phyloP scores from a whole-genome alignment of 2,113 vertebrate genomes.

The Chaenogobius annularis region DNA sequence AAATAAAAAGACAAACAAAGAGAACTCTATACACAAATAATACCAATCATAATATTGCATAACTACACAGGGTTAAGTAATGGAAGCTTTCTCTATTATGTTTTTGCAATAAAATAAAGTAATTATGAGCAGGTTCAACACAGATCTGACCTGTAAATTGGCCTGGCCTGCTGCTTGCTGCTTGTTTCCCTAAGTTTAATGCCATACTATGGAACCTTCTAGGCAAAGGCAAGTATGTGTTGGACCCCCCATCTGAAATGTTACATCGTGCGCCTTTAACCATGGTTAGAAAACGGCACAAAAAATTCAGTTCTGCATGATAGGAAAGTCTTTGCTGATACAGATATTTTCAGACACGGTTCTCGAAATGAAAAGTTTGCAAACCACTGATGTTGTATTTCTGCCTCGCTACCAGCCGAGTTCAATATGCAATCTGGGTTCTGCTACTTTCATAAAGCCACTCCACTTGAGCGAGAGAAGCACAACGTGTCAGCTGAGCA shows the following conservation, averaged over 20 bases:
- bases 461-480: slow-evolving; percentile 30
- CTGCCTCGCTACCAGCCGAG: neutral
- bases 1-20: no score
- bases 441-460: slow-evolving; percentile 6
- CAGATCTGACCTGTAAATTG: no score
- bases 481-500: slow-evolving; percentile 46
- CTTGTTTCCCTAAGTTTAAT: no score
- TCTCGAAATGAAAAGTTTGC: neutral
- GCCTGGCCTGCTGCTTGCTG: no score
- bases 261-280: neutral
- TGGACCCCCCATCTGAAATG: neutral
- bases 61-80: no score
- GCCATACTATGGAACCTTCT: no score
- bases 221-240: no score
- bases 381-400: neutral
- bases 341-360: neutral
- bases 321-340: neutral
- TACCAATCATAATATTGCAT: no score
- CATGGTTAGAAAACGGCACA: neutral
- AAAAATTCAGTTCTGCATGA: neutral
- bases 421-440: slow-evolving; percentile 19
- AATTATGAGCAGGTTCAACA: no score
- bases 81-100: no score
- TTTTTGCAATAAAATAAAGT: no score
- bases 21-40: no score